Evolutionary conservation across 2,113 vertebrate species (phyloP).

Genomic region (Mastomys coucha): DNA sequence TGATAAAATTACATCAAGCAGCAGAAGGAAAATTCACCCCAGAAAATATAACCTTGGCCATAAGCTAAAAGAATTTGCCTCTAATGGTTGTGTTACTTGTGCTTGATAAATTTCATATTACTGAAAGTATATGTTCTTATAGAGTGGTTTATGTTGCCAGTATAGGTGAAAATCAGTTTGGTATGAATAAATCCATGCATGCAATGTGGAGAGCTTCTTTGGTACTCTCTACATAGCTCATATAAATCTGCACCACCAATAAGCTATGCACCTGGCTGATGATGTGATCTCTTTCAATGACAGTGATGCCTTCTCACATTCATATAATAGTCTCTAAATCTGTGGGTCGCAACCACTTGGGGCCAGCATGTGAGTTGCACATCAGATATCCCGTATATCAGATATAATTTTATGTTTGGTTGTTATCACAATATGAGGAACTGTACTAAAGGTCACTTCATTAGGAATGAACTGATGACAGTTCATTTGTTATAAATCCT

Average conservation of each 20-base stretch:
- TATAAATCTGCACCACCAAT: slow-evolving; percentile 32
- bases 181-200: slow-evolving; percentile 4
- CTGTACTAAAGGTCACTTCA: background rate
- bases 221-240: background rate
- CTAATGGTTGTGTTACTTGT: slow-evolving; percentile 65
- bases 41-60: slow-evolving; percentile 81
- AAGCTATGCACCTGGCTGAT: slow-evolving; percentile 18
- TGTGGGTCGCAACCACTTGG: background rate
- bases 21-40: slow-evolving; percentile 61
- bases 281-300: slow-evolving; percentile 13
- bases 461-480: background rate
- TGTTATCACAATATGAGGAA: background rate
- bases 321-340: background rate
- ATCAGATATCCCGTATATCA: background rate
- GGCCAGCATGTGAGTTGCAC: background rate
- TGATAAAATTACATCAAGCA: slow-evolving; percentile 70
- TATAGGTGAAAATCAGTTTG: slow-evolving; percentile 46
- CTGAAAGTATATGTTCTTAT: background rate
- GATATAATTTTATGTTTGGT: background rate
- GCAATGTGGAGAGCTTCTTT: slow-evolving; percentile 45
- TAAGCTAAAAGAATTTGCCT: slow-evolving; percentile 38
- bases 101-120: slow-evolving; percentile 80
- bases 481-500: background rate
- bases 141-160: background rate
- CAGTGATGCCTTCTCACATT: background rate